Base-by-base conservation (phyloP, 1,140 invertebrate genomes). In the Camponotus floridanus region DNA sequence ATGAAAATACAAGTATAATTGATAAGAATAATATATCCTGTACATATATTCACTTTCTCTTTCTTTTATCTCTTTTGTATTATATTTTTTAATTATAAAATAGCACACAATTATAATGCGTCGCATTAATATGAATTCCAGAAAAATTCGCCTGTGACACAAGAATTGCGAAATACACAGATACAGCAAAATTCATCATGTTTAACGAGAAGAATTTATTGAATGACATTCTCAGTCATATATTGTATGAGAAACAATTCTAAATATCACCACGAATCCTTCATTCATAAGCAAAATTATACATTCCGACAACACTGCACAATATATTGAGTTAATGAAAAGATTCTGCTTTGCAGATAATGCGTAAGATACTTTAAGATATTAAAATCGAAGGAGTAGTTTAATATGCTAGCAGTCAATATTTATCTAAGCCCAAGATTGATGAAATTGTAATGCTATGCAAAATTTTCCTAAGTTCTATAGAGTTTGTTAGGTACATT, bases 261-360 rank as follows among this genome's bases (percentile, higher is more conserved):
- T 48, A 78, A 48, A 51, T 51, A 6, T 65, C 76, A 48, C 15
- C 0, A 48, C 18, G 2, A 4, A 9, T 18, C n/a, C 36, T 51
- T 26, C 9, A 78, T 78, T 64, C 9, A 64, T 36, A 48, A 64
- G 6, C 26, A 11, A 64, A 64, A 64, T 78, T 64, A 64, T 48
- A 21, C 18, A 3, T 31, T n/a, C 31, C 18, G 2, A 13, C 26
- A 3, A 64, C 0, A 18, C 6, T 64, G 36, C 0, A 36, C 18
- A 36, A 48, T 5, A 42, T 65, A 78, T 36, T 45, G 61, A 78
- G 13, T 48, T 31, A 31, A 18, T 51, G 6, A 3, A 51, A 45
- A 65, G 51, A 78, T 48, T 51, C 4, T 65, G 31, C 42, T 13
- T 11, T 21, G n/a, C 21, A 48, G 26, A 15, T 26, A 76, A 33